phyloP scores from a whole-genome alignment of 1,140 invertebrate genomes.

The Drosophila lacertosa region DNA sequence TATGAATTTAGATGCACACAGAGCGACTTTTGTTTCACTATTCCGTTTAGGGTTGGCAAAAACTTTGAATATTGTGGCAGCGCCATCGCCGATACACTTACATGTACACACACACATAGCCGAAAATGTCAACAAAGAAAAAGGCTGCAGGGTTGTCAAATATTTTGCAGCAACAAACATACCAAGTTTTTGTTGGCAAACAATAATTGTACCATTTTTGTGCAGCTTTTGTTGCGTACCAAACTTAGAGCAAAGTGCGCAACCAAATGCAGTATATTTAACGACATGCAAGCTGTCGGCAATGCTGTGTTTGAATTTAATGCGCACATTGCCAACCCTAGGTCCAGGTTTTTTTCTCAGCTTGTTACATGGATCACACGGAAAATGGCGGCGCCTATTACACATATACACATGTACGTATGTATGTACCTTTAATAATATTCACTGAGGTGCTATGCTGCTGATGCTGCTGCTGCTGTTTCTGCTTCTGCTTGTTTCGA shows the following conservation, averaged over 20 bases:
- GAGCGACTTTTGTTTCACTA: not conserved
- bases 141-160: slow-evolving; percentile 47
- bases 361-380: slow-evolving; percentile 71
- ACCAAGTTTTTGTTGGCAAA: not conserved
- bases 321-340: slow-evolving; percentile 57
- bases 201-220: slow-evolving; percentile 1
- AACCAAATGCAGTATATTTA: not conserved
- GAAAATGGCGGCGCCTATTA: slow-evolving; percentile 74
- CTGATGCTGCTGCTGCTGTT: slow-evolving; percentile 34
- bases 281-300: not conserved
- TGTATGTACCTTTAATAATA: slow-evolving; percentile 53
- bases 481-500: slow-evolving; percentile 42
- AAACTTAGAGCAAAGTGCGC: not conserved
- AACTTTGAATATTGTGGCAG: slow-evolving; percentile 24
- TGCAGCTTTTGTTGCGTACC: not conserved
- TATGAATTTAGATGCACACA: not conserved
- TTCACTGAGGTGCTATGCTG: slow-evolving; percentile 40
- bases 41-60: not conserved
- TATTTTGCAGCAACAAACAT: slow-evolving; percentile 23
- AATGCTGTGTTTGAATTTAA: slow-evolving; percentile 16
- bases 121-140: slow-evolving; percentile 58
- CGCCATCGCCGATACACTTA: slow-evolving; percentile 11
- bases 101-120: slow-evolving; percentile 29
- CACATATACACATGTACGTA: slow-evolving; percentile 44
- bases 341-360: slow-evolving; percentile 48